These are phyloP conservation scores for Manis javanica DNA, from an alignment of 2,797 vertebrate genomes.

Conservation along the genomic window DNA sequence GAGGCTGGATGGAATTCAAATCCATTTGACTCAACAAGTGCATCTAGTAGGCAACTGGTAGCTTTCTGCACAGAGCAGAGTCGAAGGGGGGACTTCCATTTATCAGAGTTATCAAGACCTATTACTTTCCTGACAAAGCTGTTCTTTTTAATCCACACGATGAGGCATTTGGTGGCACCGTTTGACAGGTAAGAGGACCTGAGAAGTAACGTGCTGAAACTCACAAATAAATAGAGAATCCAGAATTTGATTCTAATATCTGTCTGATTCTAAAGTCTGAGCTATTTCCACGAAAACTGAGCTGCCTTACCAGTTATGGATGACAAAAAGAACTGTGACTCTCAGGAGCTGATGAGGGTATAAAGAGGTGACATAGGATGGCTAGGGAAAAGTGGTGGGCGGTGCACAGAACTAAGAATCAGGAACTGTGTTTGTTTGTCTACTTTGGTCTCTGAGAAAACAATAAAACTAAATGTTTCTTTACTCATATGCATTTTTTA, in stretches of 20 bases:
- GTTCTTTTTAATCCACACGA: neutral
- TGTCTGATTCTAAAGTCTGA: neutral
- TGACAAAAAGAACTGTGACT: neutral
- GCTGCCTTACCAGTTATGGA: neutral
- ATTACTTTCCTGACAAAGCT: neutral
- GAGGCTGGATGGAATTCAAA: slow-evolving; percentile 50
- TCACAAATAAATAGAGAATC: neutral
- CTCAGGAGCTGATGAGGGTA: neutral
- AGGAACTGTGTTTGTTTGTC: neutral
- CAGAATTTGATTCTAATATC: neutral
- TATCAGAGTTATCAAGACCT: neutral
- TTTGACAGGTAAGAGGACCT: neutral
- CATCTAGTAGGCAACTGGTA: neutral
- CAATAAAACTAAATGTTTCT: neutral
- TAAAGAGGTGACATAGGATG: neutral
- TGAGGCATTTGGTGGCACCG: neutral
- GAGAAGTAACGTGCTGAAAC: neutral
- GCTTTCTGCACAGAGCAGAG: neutral
- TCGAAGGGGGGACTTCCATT: neutral
- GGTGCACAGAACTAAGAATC: neutral
- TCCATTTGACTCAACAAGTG: slow-evolving; percentile 45
- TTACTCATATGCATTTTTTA: neutral
- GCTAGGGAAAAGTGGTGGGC: neutral
- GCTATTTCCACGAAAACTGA: neutral
- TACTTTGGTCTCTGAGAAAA: slow-evolving; percentile 1